These are phyloP conservation scores for Rhimphoctona megacephalus DNA, from an alignment of 2,888 invertebrate species.

Conservation along the genomic window DNA sequence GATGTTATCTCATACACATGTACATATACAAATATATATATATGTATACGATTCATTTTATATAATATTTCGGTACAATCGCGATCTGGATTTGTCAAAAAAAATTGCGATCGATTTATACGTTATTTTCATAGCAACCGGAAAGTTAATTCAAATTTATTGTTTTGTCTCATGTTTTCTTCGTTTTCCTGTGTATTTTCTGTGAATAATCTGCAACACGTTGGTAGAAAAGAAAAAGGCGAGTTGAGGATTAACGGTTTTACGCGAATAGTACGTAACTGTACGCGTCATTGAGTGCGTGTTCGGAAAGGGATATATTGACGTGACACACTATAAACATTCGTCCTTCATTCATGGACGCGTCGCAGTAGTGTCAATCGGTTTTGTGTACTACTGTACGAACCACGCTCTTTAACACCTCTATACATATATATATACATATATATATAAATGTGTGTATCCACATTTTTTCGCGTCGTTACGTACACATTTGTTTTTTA, in stretches of 20 bases:
- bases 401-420: neutral
- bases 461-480: constrained; percentile 33
- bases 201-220: constrained; percentile 1
- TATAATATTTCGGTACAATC: constrained; percentile 4
- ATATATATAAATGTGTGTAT: neutral
- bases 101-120: constrained; percentile 3
- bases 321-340: constrained; percentile 63
- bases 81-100: neutral
- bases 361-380: constrained; percentile 62
- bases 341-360: constrained; percentile 72
- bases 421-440: neutral
- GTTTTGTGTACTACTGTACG: constrained; percentile 17
- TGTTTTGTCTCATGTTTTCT: neutral
- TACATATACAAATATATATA: neutral
- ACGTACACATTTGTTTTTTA: constrained; percentile 2
- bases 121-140: neutral
- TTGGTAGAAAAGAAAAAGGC: constrained; percentile 12
- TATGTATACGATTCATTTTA: constrained; percentile 1
- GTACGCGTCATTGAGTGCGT: constrained; percentile 70
- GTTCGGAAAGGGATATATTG: constrained; percentile 63
- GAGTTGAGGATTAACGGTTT: constrained; percentile 33
- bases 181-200: neutral
- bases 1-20: neutral
- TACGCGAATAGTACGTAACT: constrained; percentile 45
- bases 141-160: neutral